A percentile compares a stretch with the other conserved stretches of the same genome.
Evolutionary conservation across 2,888 invertebrate species (phyloP).

Genomic region (Rotaria magnacalcarata): DNA sequence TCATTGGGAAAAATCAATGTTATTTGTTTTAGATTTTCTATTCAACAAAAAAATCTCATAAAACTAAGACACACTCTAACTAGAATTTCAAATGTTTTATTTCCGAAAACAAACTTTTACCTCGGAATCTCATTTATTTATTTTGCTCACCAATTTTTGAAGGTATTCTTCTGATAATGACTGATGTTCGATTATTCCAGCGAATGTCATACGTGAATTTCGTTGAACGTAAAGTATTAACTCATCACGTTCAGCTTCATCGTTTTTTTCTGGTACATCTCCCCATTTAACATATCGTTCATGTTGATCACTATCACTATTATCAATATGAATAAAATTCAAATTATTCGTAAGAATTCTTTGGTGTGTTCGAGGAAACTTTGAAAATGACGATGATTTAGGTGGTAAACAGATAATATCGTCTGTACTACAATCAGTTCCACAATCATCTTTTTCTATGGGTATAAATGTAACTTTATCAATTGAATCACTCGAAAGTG

Average conservation of each 20-base stretch:
- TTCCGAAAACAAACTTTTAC: too few relatives aligned
- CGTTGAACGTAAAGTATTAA: not conserved
- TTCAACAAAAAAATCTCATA: too few relatives aligned
- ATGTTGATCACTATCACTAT: not conserved
- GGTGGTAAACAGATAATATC: not conserved
- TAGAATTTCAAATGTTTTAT: too few relatives aligned
- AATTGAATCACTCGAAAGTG: not conserved
- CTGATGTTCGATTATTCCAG: not conserved
- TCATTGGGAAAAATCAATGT: too few relatives aligned
- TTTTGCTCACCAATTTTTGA: slow-evolving; percentile 2
- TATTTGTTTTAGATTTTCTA: too few relatives aligned
- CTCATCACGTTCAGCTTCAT: not conserved
- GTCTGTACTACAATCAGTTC: not conserved
- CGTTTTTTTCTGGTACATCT: not conserved
- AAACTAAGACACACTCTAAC: too few relatives aligned
- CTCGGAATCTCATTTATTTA: too few relatives aligned
- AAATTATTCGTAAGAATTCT: not conserved
- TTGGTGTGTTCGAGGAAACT: not conserved
- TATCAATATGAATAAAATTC: not conserved
- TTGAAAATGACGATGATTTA: not conserved
- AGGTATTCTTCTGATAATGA: not conserved
- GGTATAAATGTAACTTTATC: not conserved
- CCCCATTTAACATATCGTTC: not conserved
- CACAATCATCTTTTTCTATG: not conserved
- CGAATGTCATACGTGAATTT: slow-evolving; percentile 3